These are phyloP conservation scores for Cynaeus angustus DNA, from an alignment of 2,888 invertebrate genomes.

Conservation along the genomic window DNA sequence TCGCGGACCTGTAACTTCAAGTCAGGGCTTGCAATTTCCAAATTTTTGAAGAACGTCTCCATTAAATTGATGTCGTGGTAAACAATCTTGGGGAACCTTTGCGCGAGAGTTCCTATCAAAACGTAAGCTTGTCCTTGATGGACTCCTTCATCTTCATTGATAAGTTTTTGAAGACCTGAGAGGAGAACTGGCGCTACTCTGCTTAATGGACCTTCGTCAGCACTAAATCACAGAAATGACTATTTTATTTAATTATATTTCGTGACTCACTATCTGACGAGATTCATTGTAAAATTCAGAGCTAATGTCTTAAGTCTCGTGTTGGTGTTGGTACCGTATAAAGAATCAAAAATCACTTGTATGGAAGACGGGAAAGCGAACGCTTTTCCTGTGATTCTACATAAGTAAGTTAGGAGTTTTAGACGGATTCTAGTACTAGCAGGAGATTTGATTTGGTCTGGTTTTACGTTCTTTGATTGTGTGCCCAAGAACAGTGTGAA, in stretches of 20 bases:
- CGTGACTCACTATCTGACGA: constrained; percentile 83
- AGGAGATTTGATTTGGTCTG: constrained; percentile 83
- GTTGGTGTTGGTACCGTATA: constrained; percentile 90
- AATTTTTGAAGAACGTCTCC: constrained; percentile 73
- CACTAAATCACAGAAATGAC: constrained; percentile 71
- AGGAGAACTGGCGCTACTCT: constrained; percentile 83
- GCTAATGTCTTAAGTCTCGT: constrained; percentile 87
- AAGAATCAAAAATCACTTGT: constrained; percentile 90
- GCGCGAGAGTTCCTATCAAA: constrained; percentile 81
- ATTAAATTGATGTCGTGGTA: constrained; percentile 79
- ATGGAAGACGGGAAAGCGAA: constrained; percentile 87
- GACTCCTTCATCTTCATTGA: constrained; percentile 77
- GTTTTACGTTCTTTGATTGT: constrained; percentile 74
- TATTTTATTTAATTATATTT: constrained; percentile 18
- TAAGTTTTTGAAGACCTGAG: constrained; percentile 82
- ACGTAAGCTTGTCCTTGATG: constrained; percentile 83
- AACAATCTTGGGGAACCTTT: constrained; percentile 77
- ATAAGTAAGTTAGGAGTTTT: constrained; percentile 88
- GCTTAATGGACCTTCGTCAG: constrained; percentile 76
- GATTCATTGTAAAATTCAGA: constrained; percentile 86
- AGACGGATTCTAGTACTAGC: constrained; percentile 89
- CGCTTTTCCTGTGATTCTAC: constrained; percentile 81
- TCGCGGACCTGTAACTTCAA: constrained; percentile 68
- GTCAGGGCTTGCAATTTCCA: constrained; percentile 70
- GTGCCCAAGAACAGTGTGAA: constrained; percentile 87